Base-by-base conservation (phyloP, 2,888 invertebrate genomes). In the Drosophila mercatorum region DNA sequence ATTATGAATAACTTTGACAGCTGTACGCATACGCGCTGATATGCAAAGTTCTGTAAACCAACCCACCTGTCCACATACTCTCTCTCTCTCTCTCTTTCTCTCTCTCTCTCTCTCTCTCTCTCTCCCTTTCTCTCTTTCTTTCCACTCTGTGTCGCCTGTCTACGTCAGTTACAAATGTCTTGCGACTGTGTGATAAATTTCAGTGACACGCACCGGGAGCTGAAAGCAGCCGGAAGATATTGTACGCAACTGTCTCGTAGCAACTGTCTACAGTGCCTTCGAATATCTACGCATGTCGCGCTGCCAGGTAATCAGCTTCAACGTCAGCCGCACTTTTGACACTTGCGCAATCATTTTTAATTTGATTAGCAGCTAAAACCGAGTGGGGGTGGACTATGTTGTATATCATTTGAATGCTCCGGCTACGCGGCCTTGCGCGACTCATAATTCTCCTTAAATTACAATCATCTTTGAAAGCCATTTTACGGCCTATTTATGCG, bases 1-100 rank as follows among this genome's bases (percentile, higher is more conserved):
- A 87, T 79, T 89, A 87, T 89, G 84, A 85, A 89, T 84, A 84
- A 81, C 72, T 89, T 80, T 78, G 79, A 75, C 78, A 72, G 78
- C 41, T 69, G 70, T 67, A 72, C 62, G 58, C 58, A 46, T 44
- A 68, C 46, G 57, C 36, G 55, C 60, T 62, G 81, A 73, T 83
- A 89, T 85, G 84, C 72, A 87, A 87, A 84, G 84, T 57, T 31
- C 34, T 49, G 49, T 4, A 10, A 10, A 14, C 10, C 5, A 17
- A 17, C 17, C 17, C 41, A n/a, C 26, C 0, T 22, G 22, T 22
- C 22, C 22, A 22, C 22, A 22, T 22, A 22, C 2, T 2, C 22
- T 22, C 22, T 22, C 22, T 22, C 22, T 22, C 22, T 22, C 22
- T 22, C 22, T n/a, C n/a, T 22, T 2, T 22, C 22, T 22, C 22